Conservation (phyloP, 92 coral and sea anemone genomes). For the Phenganax stokvisi region DNA sequence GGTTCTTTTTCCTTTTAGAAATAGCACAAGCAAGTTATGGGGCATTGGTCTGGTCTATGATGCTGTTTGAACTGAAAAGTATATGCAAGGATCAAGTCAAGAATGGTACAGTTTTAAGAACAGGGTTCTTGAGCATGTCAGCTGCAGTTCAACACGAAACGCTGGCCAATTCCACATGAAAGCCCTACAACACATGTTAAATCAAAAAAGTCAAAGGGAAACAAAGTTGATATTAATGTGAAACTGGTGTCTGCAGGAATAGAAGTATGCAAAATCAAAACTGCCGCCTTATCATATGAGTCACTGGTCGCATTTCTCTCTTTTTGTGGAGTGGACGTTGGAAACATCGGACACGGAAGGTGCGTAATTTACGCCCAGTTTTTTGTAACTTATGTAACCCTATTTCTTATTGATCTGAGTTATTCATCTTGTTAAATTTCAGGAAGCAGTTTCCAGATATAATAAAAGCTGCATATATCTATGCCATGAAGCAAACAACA, state of each 20-base stretch:
- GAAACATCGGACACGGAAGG: conserved; percentile 1
- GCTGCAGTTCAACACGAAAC: not conserved
- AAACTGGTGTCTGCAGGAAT: not conserved
- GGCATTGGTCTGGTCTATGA: conserved; percentile 9
- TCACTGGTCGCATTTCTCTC: not conserved
- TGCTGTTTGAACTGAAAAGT: not conserved
- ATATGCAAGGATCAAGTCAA: not conserved
- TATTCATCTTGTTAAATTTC: not conserved
- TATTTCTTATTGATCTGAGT: not conserved
- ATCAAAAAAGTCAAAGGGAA: not conserved
- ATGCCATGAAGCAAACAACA: not conserved
- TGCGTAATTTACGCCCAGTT: not conserved
- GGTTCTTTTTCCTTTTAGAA: too few relatives aligned
- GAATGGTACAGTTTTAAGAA: not conserved
- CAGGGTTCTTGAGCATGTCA: not conserved
- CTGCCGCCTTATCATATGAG: conserved; percentile 4
- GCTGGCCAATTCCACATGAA: not conserved
- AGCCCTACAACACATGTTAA: not conserved
- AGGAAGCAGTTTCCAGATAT: conserved; percentile 14
- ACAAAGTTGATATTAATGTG: not conserved
- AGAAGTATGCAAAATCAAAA: not conserved
- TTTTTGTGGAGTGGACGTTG: not conserved
- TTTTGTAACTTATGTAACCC: not conserved
- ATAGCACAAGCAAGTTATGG: not conserved
- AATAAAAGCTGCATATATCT: conserved; percentile 11